These are phyloP conservation scores for Zophobas morio DNA, from an alignment of 1,140 invertebrate genomes.

Conservation along the genomic window DNA sequence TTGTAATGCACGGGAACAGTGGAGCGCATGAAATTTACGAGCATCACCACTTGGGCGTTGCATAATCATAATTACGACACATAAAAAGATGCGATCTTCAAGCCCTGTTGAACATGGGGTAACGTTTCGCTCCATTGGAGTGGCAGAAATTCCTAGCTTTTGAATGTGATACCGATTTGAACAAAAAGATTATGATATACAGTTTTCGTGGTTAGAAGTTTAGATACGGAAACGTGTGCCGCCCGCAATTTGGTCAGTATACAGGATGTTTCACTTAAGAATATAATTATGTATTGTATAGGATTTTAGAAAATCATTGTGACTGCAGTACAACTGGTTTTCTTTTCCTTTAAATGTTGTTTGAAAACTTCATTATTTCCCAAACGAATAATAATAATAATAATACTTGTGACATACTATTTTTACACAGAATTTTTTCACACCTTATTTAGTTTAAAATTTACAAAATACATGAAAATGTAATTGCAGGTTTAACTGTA, in stretches of 20 bases:
- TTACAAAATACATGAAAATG: too few species aligned
- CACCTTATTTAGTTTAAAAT: too few species aligned
- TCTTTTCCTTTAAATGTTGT: too few species aligned
- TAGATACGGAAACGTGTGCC: not conserved
- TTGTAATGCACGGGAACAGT: constrained; percentile 3
- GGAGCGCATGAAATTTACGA: constrained; percentile 6
- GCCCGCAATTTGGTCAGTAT: too few species aligned
- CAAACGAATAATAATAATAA: not conserved
- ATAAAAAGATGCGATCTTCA: not conserved
- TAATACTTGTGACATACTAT: too few species aligned
- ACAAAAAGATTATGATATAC: not conserved
- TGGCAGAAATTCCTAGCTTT: not conserved
- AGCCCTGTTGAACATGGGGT: not conserved
- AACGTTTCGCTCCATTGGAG: not conserved
- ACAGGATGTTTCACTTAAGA: too few species aligned
- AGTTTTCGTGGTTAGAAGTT: not conserved
- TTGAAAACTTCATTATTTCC: not conserved
- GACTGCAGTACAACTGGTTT: too few species aligned
- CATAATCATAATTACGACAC: constrained; percentile 4
- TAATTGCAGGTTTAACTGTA: too few species aligned
- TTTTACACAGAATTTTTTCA: too few species aligned
- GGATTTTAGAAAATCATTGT: too few species aligned
- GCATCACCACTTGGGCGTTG: not conserved
- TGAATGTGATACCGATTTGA: not conserved
- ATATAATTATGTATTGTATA: too few species aligned